phyloP scores from a whole-genome alignment of 2,113 vertebrate species.

The Spilogale gracilis region DNA sequence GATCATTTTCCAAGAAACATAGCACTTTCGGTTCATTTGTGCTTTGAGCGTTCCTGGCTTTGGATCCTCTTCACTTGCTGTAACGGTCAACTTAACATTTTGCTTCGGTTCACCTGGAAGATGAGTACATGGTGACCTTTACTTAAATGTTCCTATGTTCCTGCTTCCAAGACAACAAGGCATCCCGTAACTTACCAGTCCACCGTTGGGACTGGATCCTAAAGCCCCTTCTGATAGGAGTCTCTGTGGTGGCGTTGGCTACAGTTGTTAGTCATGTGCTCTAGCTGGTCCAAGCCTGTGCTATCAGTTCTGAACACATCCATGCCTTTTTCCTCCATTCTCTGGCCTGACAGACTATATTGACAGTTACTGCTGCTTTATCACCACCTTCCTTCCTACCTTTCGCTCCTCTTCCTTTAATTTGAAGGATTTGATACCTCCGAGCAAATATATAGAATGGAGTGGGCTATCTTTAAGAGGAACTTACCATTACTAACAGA shows the following conservation, averaged over 20 bases:
- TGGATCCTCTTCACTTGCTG: constrained; percentile 20
- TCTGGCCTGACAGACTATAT: background rate
- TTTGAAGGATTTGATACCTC: constrained; percentile 1
- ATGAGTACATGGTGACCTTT: constrained; percentile 49
- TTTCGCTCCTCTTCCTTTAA: background rate
- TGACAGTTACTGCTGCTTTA: background rate
- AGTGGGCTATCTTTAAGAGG: background rate
- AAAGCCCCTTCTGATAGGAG: background rate
- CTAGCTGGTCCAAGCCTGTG: background rate
- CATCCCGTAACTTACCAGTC: constrained; percentile 36
- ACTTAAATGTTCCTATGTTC: constrained; percentile 36
- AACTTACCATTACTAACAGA: constrained; percentile 25
- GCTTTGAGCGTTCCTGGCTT: background rate
- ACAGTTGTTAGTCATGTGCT: background rate
- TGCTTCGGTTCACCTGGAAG: constrained; percentile 25
- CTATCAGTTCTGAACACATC: background rate
- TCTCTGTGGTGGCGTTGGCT: background rate
- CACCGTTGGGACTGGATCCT: background rate
- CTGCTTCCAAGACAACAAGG: constrained; percentile 54
- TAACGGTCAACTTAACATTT: constrained; percentile 55
- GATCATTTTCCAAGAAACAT: constrained; percentile 64
- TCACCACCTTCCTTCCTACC: constrained; percentile 8
- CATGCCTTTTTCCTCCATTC: background rate
- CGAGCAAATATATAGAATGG: constrained; percentile 20
- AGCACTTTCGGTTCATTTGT: constrained; percentile 31